Evolutionary conservation across 2,888 invertebrate species (phyloP).

Genomic region (Cerceris ruficornis): DNA sequence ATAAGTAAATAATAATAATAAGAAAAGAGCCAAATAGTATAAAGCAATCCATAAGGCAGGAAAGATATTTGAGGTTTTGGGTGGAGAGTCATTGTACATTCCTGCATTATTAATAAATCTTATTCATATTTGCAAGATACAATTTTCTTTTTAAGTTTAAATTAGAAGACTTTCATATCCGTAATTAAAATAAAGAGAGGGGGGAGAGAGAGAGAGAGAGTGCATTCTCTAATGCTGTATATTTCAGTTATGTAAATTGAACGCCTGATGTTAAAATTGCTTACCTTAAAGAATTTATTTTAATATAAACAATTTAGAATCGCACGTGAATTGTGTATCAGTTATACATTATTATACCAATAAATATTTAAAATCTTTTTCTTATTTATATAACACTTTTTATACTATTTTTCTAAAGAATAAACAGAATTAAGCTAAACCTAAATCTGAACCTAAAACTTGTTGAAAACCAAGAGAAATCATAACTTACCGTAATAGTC

Average conservation of each 20-base stretch:
- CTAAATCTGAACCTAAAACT: constrained; percentile 68
- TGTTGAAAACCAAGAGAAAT: constrained; percentile 85
- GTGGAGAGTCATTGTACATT: constrained; percentile 62
- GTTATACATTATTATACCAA: not conserved
- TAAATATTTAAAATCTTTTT: constrained; percentile 14
- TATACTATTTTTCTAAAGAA: constrained; percentile 38
- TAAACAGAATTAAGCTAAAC: constrained; percentile 63
- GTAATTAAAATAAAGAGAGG: not conserved
- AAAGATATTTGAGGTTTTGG: constrained; percentile 57
- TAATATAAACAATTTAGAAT: constrained; percentile 22
- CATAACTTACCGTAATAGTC: constrained; percentile 99
- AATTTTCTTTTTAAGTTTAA: constrained; percentile 17
- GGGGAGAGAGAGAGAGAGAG: constrained; percentile 37
- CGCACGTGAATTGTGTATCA: constrained; percentile 19
- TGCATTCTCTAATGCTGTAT: constrained; percentile 48
- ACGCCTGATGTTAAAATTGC: constrained; percentile 17
- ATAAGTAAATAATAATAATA: constrained; percentile 57
- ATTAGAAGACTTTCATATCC: constrained; percentile 1
- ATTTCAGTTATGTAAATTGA: constrained; percentile 9
- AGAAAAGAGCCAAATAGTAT: constrained; percentile 48
- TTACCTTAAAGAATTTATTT: constrained; percentile 41
- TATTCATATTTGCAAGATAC: constrained; percentile 15
- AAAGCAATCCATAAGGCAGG: constrained; percentile 60
- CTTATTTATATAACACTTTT: constrained; percentile 22
- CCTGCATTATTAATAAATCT: constrained; percentile 25